Base-by-base conservation (phyloP, 2,113 vertebrate genomes). In the Gasterosteus aculeatus region DNA sequence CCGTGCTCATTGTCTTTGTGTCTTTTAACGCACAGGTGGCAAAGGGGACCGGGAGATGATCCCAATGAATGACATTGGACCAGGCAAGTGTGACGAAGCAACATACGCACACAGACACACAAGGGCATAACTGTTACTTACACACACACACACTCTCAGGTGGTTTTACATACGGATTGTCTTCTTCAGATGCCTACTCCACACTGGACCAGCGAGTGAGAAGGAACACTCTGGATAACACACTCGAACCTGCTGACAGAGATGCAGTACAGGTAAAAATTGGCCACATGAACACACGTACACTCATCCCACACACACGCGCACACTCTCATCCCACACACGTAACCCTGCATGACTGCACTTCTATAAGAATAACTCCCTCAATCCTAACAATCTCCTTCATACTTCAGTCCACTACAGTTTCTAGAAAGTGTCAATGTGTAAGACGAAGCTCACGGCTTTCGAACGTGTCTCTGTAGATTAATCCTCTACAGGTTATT, bases 41-140 rank as follows among this genome's bases (percentile, higher is more conserved):
- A 93, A 91, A 90, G 76, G 75, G 14, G 93, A 94, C 26, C 88
- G 95, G 69, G 96, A 99, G 76, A 96, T 97, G 94, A 99, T 99
- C 92, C 97, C 96, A 76, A 93, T 99, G 94, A 96, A 97, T 89
- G 97, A 93, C 89, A 87, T 98, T 90, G 96, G 96, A 94, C 95
- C 96, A 96, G 97, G 97, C 94, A 92, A 90, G 92, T 73, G 54
- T 62, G 10, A 68, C 70, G 47, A 7, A 19, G 31, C 6, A n/a
- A 54, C 18, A 61, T 22, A 47, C 49, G 63, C 81, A 77, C 66
- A 83, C 26, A 41, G 18, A 42, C 39, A 64, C 35, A 18, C 41
- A 35, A 35, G 7, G 29, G 15, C 35, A 58, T 7, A 39, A 10
- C 10, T 51, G 49, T n/a, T n/a, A 38, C 69, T n/a, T n/a, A 35